Evolutionary conservation across 2,113 vertebrate species (phyloP).

Genomic region (Sceloporus undulatus): DNA sequence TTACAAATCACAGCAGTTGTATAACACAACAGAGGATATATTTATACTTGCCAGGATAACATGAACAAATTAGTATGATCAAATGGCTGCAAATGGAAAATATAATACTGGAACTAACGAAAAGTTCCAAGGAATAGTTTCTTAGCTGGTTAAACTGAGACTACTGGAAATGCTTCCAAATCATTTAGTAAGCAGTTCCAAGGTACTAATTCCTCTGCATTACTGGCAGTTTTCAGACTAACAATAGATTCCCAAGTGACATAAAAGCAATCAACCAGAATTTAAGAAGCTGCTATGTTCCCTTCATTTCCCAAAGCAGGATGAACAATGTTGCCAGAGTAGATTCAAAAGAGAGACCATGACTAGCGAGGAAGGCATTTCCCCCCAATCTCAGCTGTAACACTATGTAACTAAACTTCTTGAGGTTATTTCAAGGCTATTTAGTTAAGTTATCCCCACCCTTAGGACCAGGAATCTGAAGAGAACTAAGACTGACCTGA

Average conservation of each 20-base stretch:
- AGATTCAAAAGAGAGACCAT: neutral
- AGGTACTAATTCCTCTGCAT: slow-evolving; percentile 32
- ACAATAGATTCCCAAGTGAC: slow-evolving; percentile 20
- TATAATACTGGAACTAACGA: neutral
- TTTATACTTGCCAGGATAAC: slow-evolving; percentile 22
- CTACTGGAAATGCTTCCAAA: neutral
- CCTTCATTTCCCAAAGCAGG: neutral
- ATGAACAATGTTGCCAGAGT: slow-evolving; percentile 12
- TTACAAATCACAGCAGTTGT: slow-evolving; percentile 15
- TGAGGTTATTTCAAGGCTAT: neutral
- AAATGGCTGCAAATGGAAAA: slow-evolving; percentile 15
- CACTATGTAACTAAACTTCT: neutral
- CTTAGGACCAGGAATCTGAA: neutral
- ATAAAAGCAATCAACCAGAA: slow-evolving; percentile 36
- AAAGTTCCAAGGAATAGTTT: neutral
- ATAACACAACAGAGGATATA: slow-evolving; percentile 17
- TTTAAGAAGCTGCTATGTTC: neutral
- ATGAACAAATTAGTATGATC: neutral
- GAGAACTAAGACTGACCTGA: neutral
- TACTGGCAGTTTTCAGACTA: slow-evolving; percentile 22
- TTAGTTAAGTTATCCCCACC: neutral
- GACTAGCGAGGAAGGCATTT: neutral
- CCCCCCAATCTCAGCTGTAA: neutral
- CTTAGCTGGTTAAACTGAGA: neutral
- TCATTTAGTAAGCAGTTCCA: slow-evolving; percentile 9